Conservation (phyloP, 1,140 invertebrate species). For the Drosophila sp. region DNA sequence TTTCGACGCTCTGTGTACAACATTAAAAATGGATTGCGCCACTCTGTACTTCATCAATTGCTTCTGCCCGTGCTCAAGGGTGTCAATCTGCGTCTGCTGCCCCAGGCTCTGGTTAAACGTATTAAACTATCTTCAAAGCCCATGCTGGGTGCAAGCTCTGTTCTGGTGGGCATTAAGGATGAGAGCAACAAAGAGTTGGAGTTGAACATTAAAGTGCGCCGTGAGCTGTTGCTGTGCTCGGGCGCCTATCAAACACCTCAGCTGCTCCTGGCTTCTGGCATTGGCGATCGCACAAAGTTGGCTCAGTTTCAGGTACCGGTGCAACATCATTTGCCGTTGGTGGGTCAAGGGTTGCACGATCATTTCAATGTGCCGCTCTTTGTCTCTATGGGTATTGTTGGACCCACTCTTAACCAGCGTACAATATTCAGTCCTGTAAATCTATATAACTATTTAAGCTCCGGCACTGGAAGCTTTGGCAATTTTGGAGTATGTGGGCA, state of each 20-base stretch:
- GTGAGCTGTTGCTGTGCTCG: constrained; percentile 89
- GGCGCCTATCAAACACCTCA: constrained; percentile 90
- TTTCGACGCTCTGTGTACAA: constrained; percentile 86
- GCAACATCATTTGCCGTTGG: constrained; percentile 85
- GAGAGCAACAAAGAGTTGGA: constrained; percentile 70
- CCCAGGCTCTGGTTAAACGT: constrained; percentile 87
- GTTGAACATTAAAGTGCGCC: constrained; percentile 86
- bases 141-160: constrained; percentile 41
- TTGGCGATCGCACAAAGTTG: constrained; percentile 86
- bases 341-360: constrained; percentile 89
- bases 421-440: constrained; percentile 87
- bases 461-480: constrained; percentile 86
- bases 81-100: constrained; percentile 89
- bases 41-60: constrained; percentile 89
- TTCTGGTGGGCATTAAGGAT: constrained; percentile 72
- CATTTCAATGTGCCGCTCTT: constrained; percentile 90
- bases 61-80: constrained; percentile 87
- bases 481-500: constrained; percentile 87
- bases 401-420: constrained; percentile 86
- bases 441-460: constrained; percentile 87
- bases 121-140: constrained; percentile 75
- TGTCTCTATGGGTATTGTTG: constrained; percentile 87
- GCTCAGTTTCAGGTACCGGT: constrained; percentile 85
- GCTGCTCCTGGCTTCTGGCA: constrained; percentile 89
- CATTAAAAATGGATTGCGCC: constrained; percentile 88